Evolutionary conservation across 1,140 invertebrate species (phyloP).

Genomic region (Diuraphis noxia): DNA sequence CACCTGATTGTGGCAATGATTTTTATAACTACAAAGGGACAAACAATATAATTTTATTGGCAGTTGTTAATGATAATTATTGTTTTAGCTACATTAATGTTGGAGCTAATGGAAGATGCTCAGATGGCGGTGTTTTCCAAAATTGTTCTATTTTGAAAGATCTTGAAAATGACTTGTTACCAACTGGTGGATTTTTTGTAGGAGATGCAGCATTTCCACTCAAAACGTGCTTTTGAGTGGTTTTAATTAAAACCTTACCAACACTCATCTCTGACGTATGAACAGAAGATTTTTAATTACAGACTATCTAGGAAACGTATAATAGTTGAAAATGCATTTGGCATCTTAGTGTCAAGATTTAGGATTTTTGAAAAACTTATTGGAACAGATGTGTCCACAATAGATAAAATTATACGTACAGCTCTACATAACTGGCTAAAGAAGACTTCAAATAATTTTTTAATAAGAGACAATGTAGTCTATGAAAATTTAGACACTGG

Average conservation of each 20-base stretch:
- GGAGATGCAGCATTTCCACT: constrained; percentile 62
- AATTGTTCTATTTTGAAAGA: background rate
- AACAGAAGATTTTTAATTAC: constrained; percentile 60
- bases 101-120: constrained; percentile 54
- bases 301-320: constrained; percentile 56
- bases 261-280: constrained; percentile 34
- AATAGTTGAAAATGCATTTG: constrained; percentile 61
- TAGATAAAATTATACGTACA: constrained; percentile 58
- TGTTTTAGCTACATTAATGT: constrained; percentile 43
- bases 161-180: background rate
- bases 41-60: constrained; percentile 46
- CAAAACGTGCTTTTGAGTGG: no score
- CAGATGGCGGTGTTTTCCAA: constrained; percentile 49
- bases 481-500: no score
- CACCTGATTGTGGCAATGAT: constrained; percentile 51
- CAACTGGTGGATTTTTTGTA: constrained; percentile 6
- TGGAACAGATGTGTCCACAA: background rate
- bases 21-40: constrained; percentile 56
- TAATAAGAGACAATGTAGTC: no score
- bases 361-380: constrained; percentile 56
- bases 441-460: no score
- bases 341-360: constrained; percentile 57
- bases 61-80: constrained; percentile 52
- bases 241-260: constrained; percentile 58
- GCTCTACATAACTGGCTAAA: background rate